phyloP scores from a whole-genome alignment of 1,140 invertebrate species.

The Zophobas atratus region DNA sequence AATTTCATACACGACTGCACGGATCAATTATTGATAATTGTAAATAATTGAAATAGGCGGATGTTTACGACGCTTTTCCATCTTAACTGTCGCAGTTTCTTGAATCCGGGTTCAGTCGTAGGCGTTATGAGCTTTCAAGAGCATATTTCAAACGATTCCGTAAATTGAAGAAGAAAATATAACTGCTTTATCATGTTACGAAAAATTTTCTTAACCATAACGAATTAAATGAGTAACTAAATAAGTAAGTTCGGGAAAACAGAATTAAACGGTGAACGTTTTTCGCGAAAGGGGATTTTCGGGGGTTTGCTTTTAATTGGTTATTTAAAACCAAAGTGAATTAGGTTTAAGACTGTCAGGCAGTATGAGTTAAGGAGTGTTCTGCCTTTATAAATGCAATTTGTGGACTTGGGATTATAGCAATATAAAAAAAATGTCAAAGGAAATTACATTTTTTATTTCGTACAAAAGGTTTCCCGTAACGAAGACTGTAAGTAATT shows the following conservation, averaged over 20 bases:
- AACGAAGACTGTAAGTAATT: neutral
- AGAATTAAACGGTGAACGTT: neutral
- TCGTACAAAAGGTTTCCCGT: neutral
- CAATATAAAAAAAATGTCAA: neutral
- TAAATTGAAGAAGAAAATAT: neutral
- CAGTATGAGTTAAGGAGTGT: neutral
- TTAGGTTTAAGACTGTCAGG: neutral
- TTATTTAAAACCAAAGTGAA: neutral
- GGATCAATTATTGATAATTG: neutral
- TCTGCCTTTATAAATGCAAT: neutral
- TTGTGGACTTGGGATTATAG: neutral
- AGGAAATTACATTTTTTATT: neutral
- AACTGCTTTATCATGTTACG: neutral
- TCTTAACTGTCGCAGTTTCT: neutral
- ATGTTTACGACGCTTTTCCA: neutral
- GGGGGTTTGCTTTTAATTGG: neutral
- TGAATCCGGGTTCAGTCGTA: neutral
- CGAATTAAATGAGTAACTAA: constrained; percentile 7
- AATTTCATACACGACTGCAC: neutral
- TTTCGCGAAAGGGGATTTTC: neutral
- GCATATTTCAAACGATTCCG: neutral
- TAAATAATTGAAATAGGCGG: neutral
- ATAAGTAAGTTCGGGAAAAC: neutral
- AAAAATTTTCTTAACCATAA: neutral
- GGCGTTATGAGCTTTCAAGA: constrained; percentile 3